Evolutionary conservation across 2,888 invertebrate genomes (phyloP).

Genomic region (Euclidia mi): DNA sequence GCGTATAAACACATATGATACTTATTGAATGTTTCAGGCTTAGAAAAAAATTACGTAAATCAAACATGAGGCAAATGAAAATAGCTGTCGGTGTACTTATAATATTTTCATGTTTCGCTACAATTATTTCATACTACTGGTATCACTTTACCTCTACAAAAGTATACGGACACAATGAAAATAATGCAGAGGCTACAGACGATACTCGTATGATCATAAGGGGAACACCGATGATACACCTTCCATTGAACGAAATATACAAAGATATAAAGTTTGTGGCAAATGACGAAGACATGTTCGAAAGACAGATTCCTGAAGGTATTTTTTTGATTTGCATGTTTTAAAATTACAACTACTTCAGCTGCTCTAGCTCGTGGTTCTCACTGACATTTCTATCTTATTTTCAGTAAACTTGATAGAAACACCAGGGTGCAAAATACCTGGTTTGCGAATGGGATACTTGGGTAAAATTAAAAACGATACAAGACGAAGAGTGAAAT

Average conservation of each 20-base stretch:
- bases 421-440: conserved; percentile 79
- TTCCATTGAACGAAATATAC: conserved; percentile 63
- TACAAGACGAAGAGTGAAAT: conserved; percentile 51
- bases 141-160: conserved; percentile 47
- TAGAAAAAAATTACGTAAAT: conserved; percentile 63
- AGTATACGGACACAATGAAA: conserved; percentile 12
- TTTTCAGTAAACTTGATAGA: conserved; percentile 69
- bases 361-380: no score
- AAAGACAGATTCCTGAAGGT: conserved; percentile 63
- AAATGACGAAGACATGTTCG: conserved; percentile 42
- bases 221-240: conserved; percentile 63
- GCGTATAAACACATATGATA: background rate
- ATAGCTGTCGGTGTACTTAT: conserved; percentile 52
- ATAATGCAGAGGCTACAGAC: conserved; percentile 14
- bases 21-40: conserved; percentile 62
- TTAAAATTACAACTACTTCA: no score
- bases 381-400: background rate
- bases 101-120: conserved; percentile 58
- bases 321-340: conserved; percentile 5
- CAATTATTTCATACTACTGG: conserved; percentile 65
- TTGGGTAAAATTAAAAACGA: conserved; percentile 46
- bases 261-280: conserved; percentile 19
- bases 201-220: no score
- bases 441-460: conserved; percentile 66
- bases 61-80: conserved; percentile 67